phyloP scores from a whole-genome alignment of 92 coral and sea anemone genomes.

The Parazoanthus atlanticus region DNA sequence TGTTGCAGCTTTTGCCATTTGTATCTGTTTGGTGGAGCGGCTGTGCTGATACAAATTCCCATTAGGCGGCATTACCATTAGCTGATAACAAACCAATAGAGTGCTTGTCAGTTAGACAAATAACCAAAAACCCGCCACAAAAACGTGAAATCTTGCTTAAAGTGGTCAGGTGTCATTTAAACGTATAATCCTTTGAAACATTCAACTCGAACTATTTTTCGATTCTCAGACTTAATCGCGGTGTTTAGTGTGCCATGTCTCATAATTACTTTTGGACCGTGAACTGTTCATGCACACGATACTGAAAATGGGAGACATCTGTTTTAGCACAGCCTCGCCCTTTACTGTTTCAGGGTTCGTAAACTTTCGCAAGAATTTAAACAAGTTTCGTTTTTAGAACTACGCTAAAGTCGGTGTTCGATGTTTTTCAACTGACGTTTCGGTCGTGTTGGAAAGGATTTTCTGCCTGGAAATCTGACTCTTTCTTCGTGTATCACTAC shows the following conservation, averaged over 20 bases:
- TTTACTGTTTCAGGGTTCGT: neutral
- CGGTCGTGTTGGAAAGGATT: neutral
- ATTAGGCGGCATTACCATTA: neutral
- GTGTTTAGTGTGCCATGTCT: neutral
- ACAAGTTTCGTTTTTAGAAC: slow-evolving; percentile 19
- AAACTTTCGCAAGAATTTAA: neutral
- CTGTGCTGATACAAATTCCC: neutral
- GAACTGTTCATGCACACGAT: no score
- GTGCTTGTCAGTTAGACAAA: neutral
- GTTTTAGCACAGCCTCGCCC: neutral
- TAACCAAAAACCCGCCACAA: no score
- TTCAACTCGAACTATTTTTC: no score
- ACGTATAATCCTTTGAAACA: no score
- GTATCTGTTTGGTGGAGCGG: neutral
- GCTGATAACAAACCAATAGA: neutral
- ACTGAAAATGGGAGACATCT: neutral
- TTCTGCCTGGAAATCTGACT: neutral
- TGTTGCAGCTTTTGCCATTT: neutral
- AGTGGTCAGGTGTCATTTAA: no score
- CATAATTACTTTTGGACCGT: neutral
- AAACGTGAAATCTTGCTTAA: no score
- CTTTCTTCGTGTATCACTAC: neutral
- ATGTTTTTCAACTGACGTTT: neutral
- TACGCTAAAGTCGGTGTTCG: neutral
- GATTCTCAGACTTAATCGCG: neutral